Conservation (phyloP, 2,113 vertebrate species). For the Puffinus mauretanicus region DNA sequence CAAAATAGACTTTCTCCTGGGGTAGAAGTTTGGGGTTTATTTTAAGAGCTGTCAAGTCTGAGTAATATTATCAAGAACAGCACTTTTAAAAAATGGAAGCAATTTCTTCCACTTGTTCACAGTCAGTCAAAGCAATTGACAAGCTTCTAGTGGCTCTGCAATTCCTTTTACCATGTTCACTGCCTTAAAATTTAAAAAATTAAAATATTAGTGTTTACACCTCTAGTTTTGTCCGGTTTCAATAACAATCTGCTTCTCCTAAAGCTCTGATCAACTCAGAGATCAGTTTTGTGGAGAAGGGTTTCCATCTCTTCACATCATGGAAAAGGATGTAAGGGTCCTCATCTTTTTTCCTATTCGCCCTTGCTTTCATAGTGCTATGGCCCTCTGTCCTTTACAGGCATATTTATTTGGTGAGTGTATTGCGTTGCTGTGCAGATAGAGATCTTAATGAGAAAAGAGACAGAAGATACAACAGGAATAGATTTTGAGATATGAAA, state of each 20-base stretch:
- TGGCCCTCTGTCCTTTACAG: neutral
- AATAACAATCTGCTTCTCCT: neutral
- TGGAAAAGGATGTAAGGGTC: neutral
- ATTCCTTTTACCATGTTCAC: neutral
- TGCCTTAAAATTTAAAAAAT: neutral
- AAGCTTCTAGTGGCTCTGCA: neutral
- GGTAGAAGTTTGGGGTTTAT: neutral
- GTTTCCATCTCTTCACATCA: neutral
- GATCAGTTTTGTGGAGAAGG: neutral
- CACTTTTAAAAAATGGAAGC: neutral
- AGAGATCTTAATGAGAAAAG: neutral
- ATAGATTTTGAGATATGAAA: neutral
- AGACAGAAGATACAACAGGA: neutral
- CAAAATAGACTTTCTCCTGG: neutral
- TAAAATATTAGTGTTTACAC: neutral
- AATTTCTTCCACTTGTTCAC: neutral
- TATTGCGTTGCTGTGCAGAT: neutral
- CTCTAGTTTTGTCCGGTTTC: neutral
- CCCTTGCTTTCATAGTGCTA: neutral
- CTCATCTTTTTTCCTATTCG: neutral
- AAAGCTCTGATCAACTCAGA: neutral
- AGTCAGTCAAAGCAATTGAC: neutral
- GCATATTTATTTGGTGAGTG: neutral
- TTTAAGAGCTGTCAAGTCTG: neutral
- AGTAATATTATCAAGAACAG: neutral